phyloP scores from a whole-genome alignment of 1,140 invertebrate genomes.

The Drosophila orena region DNA sequence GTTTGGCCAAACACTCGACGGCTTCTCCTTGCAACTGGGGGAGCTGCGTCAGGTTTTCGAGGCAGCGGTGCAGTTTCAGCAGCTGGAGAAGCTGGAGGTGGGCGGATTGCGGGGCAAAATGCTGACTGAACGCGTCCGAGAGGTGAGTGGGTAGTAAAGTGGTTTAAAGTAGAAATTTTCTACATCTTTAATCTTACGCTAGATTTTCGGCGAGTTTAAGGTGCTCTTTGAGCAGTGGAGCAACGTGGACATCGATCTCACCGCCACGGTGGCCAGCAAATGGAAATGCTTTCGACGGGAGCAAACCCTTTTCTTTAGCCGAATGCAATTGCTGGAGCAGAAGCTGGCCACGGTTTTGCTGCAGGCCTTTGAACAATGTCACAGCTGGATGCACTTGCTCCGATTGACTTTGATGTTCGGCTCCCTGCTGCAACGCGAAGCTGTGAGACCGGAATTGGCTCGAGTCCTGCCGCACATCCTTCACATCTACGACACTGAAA shows the following conservation, averaged over 20 bases:
- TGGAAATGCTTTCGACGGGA: conserved; percentile 87
- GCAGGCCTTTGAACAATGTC: conserved; percentile 90
- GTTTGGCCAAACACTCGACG: conserved; percentile 88
- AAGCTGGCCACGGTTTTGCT: conserved; percentile 90
- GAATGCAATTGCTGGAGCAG: conserved; percentile 88
- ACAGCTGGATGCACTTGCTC: conserved; percentile 87
- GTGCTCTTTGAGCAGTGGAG: conserved; percentile 89
- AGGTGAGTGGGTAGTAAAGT: conserved; percentile 80
- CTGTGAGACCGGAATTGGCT: conserved; percentile 63
- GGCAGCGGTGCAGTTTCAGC: conserved; percentile 90
- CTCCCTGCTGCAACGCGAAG: conserved; percentile 56
- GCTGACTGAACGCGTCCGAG: conserved; percentile 85
- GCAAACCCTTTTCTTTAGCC: conserved; percentile 86
- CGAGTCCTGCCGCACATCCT: conserved; percentile 71
- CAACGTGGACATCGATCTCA: conserved; percentile 86
- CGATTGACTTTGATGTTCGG: conserved; percentile 84
- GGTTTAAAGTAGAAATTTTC: neutral
- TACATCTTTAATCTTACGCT: neutral
- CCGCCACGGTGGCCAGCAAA: conserved; percentile 62
- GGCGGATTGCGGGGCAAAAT: conserved; percentile 90
- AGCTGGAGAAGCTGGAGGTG: conserved; percentile 93
- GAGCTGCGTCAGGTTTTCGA: conserved; percentile 88
- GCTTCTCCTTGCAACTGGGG: conserved; percentile 87
- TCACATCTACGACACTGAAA: conserved; percentile 57
- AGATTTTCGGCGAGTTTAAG: conserved; percentile 87